A percentile compares a stretch with the other conserved stretches of the same genome.
Evolutionary conservation across 1,140 invertebrate species (phyloP).

Genomic region (Zaprionus capensis): DNA sequence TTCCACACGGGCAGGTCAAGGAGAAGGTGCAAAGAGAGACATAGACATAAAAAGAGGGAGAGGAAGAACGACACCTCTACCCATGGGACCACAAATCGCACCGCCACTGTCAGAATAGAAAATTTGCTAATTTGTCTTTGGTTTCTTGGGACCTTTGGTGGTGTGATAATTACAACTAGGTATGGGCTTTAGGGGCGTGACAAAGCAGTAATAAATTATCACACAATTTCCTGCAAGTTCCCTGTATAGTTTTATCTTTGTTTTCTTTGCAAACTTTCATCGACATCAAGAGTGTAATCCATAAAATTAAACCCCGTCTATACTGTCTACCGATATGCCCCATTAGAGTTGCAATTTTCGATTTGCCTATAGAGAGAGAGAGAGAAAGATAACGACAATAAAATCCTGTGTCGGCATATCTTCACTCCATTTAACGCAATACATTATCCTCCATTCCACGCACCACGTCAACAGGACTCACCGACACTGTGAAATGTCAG

Average conservation of each 20-base stretch:
- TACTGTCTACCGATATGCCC: neutral
- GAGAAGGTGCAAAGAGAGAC: neutral
- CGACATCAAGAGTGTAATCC: constrained; percentile 15
- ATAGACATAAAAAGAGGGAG: neutral
- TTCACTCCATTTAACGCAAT: constrained; percentile 36
- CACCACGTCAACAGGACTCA: too few relatives aligned
- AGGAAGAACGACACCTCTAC: neutral
- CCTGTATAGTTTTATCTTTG: neutral
- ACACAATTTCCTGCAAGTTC: constrained; percentile 45
- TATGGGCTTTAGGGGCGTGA: constrained; percentile 8
- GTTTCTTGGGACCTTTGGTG: constrained; percentile 9
- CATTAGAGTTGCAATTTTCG: constrained; percentile 12
- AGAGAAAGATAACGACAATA: neutral
- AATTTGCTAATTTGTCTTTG: constrained; percentile 57
- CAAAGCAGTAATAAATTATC: constrained; percentile 55
- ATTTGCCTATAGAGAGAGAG: neutral
- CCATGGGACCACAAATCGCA: constrained; percentile 62
- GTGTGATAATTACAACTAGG: constrained; percentile 50
- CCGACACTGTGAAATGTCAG: neutral
- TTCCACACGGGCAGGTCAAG: constrained; percentile 5
- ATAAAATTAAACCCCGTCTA: neutral
- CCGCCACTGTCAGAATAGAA: constrained; percentile 60
- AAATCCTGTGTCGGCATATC: constrained; percentile 23
- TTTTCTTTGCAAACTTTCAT: constrained; percentile 52
- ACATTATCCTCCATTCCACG: neutral